Base-by-base conservation (phyloP, 2,888 invertebrate genomes). In the Leptinotarsa juncta region DNA sequence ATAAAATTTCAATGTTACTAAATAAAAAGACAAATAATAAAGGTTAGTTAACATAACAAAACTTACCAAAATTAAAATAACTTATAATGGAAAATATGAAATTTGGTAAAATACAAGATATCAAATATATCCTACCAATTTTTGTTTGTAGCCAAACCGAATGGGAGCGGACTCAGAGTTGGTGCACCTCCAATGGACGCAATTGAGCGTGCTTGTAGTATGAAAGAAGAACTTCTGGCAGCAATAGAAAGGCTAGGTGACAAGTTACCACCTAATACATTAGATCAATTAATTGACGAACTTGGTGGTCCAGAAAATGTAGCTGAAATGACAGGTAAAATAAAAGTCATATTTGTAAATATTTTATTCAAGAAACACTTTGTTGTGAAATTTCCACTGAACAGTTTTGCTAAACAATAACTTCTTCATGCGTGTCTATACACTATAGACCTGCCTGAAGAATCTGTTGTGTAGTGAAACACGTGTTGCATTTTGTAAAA, bases 251-350 rank as follows among this genome's bases (percentile, higher is more conserved):
- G 91, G 42, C 76, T 85, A 62, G 98, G 98, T 5, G 93, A 94
- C 1, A 91, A 92, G 26, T 89, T 99, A 80, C 99, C 99, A 7
- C 96, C 98, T 55, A 99, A 99, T 88, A 98, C 99, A 1, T 90
- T 99, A 65, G 99, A 99, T 90, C 98, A 99, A 87, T 91, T 99
- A 15, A 99, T 99, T 79, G 99, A 99, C 88, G 97, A 98, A 86
- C 91, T 99, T 14, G 99, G 99, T 67, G 99, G 99, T 1, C 96
- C 98, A 0, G 97, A 98, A 82, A 96, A 96, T 88, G 99, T 99
- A 0, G 99, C 99, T 0, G 99, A 99, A 93, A 99, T 99, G 99
- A 99, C 99, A 0, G 99, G 99, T 78, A 49, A 69, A 23, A 57
- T 18, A 26, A 62, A 57, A 57, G 32, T 42, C 32, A 42, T n/a